These are phyloP conservation scores for Hystrix brachyura DNA, from an alignment of 2,113 vertebrate species.

Conservation along the genomic window DNA sequence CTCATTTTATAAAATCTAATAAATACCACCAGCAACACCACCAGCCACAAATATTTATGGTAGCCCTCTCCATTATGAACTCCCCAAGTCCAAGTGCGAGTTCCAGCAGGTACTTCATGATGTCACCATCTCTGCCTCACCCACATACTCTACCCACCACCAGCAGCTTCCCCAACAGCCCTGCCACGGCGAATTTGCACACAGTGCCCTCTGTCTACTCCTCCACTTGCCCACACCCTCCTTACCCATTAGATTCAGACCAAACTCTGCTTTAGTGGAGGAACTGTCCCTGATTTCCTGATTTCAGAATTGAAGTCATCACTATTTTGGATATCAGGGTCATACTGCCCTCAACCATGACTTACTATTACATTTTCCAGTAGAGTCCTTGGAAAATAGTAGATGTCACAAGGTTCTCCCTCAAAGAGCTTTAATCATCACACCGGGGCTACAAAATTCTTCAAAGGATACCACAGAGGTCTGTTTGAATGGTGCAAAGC, in stretches of 20 bases:
- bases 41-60: not conserved
- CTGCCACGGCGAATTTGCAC: not conserved
- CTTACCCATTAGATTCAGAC: not conserved
- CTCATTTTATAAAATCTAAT: not conserved
- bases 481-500: not conserved
- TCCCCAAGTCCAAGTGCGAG: not conserved
- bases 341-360: not conserved
- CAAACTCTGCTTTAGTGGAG: not conserved
- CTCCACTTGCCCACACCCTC: not conserved
- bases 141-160: not conserved
- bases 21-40: not conserved
- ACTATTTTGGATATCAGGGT: not conserved
- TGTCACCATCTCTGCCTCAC: not conserved
- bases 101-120: not conserved
- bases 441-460: not conserved
- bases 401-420: not conserved
- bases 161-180: not conserved
- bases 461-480: not conserved
- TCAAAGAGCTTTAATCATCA: not conserved
- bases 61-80: not conserved
- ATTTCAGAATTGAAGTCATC: constrained; percentile 7
- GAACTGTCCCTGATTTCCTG: not conserved
- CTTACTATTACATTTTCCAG: not conserved
- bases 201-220: not conserved
- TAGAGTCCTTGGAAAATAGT: not conserved